Evolutionary conservation across 2,113 vertebrate species (phyloP).

Genomic region (Nestor notabilis): DNA sequence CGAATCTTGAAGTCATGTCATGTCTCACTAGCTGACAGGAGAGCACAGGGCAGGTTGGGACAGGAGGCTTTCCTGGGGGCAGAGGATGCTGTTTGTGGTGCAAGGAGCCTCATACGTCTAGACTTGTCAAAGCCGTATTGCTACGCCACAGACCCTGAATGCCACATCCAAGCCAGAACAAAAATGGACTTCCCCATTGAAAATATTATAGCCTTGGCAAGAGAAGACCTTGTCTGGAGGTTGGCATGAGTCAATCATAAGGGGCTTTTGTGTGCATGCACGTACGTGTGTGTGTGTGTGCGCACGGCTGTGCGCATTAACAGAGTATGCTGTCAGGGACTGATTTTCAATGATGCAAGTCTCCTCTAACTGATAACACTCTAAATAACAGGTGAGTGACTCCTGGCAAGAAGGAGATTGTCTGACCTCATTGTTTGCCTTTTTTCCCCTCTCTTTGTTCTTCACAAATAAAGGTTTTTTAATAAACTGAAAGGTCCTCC

Average conservation of each 20-base stretch:
- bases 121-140: background rate
- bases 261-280: constrained; percentile 6
- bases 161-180: background rate
- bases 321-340: constrained; percentile 75
- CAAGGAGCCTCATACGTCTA: background rate
- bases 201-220: constrained; percentile 75
- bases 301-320: constrained; percentile 15
- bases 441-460: constrained; percentile 92
- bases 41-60: background rate
- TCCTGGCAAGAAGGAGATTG: constrained; percentile 98
- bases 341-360: constrained; percentile 80
- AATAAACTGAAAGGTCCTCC: constrained; percentile 99
- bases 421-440: constrained; percentile 99
- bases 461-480: constrained; percentile 99
- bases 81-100: background rate
- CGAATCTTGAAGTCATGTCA: background rate
- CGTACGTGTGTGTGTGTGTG: background rate
- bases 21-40: background rate
- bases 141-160: background rate
- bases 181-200: background rate
- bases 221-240: constrained; percentile 80
- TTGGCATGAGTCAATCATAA: constrained; percentile 79
- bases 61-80: background rate
- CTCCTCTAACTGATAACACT: constrained; percentile 91
- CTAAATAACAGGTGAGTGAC: constrained; percentile 99